Conservation (phyloP, 1,140 invertebrate genomes). For the Bombus terrestris region DNA sequence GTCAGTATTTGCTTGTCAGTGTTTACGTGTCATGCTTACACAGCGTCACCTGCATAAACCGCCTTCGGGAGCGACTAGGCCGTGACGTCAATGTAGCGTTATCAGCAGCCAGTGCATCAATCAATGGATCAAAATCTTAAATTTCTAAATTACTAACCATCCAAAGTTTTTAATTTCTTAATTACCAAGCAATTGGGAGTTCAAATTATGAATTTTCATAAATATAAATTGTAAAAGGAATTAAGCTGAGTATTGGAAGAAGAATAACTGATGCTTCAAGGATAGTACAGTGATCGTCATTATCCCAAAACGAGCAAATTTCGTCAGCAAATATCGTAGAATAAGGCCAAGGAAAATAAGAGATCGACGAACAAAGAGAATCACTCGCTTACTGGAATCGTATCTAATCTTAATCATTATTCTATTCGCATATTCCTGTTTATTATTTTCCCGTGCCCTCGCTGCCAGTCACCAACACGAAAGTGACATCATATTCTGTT, state of each 20-base stretch:
- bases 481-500: conserved; percentile 61
- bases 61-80: no score
- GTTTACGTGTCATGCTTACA: no score
- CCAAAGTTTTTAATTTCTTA: no score
- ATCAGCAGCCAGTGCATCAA: no score
- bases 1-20: no score
- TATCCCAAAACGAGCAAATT: not conserved
- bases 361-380: not conserved
- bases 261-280: not conserved
- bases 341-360: conserved; percentile 31
- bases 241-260: not conserved
- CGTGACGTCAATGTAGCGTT: no score
- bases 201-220: not conserved
- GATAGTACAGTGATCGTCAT: not conserved
- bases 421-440: conserved; percentile 8
- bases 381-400: not conserved
- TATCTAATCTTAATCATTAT: conserved; percentile 34
- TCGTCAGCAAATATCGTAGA: not conserved
- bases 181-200: no score
- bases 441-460: conserved; percentile 34
- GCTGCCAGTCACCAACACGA: conserved; percentile 21
- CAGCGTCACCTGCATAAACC: no score
- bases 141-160: no score
- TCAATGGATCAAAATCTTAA: no score
- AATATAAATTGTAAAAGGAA: not conserved